These are phyloP conservation scores for Rhinoraja longicauda DNA, from an alignment of 2,797 vertebrate species.

Conservation along the genomic window DNA sequence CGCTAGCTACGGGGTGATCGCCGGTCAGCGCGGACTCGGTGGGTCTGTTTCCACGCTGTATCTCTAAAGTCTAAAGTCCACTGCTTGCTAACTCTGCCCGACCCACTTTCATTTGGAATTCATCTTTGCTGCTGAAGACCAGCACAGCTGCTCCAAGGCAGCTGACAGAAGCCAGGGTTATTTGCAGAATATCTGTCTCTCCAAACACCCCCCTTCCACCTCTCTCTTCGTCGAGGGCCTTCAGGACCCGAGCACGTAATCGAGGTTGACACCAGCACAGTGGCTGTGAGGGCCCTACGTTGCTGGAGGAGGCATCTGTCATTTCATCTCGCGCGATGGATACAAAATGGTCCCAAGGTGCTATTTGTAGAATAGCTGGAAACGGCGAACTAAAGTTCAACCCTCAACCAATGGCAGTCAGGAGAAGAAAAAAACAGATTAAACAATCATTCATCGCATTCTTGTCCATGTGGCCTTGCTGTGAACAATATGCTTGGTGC, in stretches of 20 bases:
- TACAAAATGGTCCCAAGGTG: no score
- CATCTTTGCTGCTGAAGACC: neutral
- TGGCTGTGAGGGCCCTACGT: neutral
- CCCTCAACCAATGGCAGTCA: neutral
- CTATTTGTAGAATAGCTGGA: neutral
- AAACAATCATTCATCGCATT: neutral
- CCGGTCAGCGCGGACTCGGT: no score
- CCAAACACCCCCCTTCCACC: neutral
- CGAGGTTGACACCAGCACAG: neutral
- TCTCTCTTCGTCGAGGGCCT: neutral
- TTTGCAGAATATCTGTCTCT: neutral
- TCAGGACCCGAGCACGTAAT: neutral
- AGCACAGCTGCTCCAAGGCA: neutral
- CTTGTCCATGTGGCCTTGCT: neutral
- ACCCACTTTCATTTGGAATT: neutral
- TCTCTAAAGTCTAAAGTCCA: no score
- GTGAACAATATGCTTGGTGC: neutral
- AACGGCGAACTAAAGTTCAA: neutral
- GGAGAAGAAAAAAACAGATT: neutral
- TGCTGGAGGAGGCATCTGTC: neutral
- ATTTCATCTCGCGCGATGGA: neutral
- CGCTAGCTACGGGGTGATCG: no score
- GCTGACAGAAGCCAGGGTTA: neutral
- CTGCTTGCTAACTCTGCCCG: neutral
- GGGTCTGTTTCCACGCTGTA: no score